These are phyloP conservation scores for Agraylea sexmaculata DNA, from an alignment of 1,140 invertebrate species.

Conservation along the genomic window DNA sequence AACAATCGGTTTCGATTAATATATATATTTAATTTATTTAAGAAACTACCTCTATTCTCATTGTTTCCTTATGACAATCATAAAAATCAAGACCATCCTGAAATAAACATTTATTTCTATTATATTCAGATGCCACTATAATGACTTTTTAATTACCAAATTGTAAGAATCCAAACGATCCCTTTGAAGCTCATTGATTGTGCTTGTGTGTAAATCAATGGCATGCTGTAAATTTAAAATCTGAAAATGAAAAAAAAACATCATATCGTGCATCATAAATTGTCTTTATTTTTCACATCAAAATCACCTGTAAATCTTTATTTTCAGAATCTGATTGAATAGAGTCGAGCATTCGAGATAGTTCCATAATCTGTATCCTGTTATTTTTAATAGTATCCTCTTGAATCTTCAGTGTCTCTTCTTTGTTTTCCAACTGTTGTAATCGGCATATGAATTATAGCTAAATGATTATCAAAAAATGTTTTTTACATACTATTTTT, in stretches of 20 bases:
- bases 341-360: conserved; percentile 6
- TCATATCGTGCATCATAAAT: background rate
- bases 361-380: conserved; percentile 7
- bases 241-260: conserved; percentile 6
- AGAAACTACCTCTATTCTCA: no score
- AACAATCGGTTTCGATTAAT: no score
- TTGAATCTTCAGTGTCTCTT: conserved; percentile 10
- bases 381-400: conserved; percentile 12
- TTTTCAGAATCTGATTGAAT: conserved; percentile 12
- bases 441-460: no score
- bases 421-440: conserved; percentile 16
- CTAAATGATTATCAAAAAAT: no score
- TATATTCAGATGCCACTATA: no score
- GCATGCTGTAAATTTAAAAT: conserved; percentile 12
- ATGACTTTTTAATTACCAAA: no score
- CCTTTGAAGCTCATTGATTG: conserved; percentile 14
- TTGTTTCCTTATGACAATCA: no score
- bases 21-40: no score
- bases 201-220: conserved; percentile 11
- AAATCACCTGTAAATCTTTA: conserved; percentile 9
- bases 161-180: no score
- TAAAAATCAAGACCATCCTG: no score
- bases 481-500: conserved; percentile 11
- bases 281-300: background rate
- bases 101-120: no score